Base-by-base conservation (phyloP, 2,113 vertebrate genomes). In the Excalfactoria chinensis region DNA sequence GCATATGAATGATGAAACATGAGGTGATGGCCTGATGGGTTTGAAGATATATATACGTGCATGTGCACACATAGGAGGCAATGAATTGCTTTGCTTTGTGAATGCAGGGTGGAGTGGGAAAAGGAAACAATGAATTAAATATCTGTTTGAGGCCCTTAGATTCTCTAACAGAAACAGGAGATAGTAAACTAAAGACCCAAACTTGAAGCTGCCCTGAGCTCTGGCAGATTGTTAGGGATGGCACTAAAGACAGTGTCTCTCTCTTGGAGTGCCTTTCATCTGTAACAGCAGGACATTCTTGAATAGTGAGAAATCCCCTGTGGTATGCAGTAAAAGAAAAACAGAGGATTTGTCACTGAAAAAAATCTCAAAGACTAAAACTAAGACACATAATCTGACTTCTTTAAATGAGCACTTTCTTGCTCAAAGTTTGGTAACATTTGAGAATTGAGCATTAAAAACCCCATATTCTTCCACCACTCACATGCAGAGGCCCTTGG, bases 371-470 rank as follows among this genome's bases (percentile, higher is more conserved):
- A 91, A 49, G 43, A 28, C 49, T 83, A 74, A 83, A 89, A 51
- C 19, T 67, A 62, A 30, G 37, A 18, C 5, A 28, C 11, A 62
- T 63, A 30, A 80, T 67, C 28, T 49, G 13, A 5, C 13, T 0
- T 85, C 51, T 69, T 66, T 55, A 79, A 83, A 91, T 35, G 48
- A 76, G 35, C 7, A 20, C 16, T 76, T 89, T 19, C 20, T 87
- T 82, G 14, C 8, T 26, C 53, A 30, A 58, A 64, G 20, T 83
- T 92, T 71, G 71, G 60, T 74, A 77, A 70, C 3, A 3, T 63
- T 85, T 90, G 46, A 41, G 59, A 93, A 37, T 37, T 89, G 60
- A 73, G 30, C 71, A 89, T 77, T 88, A 67, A 74, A 41, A 78
- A 86, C 37, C 11, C 51, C 14, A 4, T 66, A 75, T 93, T 93